Evolutionary conservation across 2,797 vertebrate species (phyloP).

Genomic region (Ctenosaura bakeri): DNA sequence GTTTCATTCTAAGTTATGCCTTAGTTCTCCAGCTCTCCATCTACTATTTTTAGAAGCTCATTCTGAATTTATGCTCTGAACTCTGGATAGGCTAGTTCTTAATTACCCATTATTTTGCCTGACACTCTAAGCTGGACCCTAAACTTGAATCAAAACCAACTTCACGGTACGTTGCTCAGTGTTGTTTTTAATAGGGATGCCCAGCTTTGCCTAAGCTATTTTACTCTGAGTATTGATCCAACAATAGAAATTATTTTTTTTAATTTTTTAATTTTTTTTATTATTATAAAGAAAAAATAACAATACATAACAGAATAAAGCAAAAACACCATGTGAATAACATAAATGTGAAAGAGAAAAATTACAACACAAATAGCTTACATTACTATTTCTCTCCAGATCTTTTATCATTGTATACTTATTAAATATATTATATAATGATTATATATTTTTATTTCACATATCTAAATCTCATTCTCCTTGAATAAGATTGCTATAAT

Average conservation of each 20-base stretch:
- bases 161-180: not conserved
- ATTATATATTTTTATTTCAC: too few species aligned
- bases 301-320: too few species aligned
- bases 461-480: too few species aligned
- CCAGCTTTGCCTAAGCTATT: not conserved
- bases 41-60: not conserved
- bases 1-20: not conserved
- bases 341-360: too few species aligned
- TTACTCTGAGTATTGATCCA: not conserved
- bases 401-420: too few species aligned
- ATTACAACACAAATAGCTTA: too few species aligned
- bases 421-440: too few species aligned
- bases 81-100: not conserved
- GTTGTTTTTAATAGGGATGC: not conserved
- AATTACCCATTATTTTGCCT: not conserved
- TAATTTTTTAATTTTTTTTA: too few species aligned
- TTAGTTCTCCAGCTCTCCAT: not conserved
- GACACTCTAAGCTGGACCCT: not conserved
- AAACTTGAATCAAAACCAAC: not conserved
- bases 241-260: not conserved
- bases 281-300: too few species aligned
- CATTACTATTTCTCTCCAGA: too few species aligned
- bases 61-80: not conserved
- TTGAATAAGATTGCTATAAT: too few species aligned
- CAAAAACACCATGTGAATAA: too few species aligned